phyloP scores from a whole-genome alignment of 2,797 vertebrate genomes.

The Hippoglossus hippoglossus region DNA sequence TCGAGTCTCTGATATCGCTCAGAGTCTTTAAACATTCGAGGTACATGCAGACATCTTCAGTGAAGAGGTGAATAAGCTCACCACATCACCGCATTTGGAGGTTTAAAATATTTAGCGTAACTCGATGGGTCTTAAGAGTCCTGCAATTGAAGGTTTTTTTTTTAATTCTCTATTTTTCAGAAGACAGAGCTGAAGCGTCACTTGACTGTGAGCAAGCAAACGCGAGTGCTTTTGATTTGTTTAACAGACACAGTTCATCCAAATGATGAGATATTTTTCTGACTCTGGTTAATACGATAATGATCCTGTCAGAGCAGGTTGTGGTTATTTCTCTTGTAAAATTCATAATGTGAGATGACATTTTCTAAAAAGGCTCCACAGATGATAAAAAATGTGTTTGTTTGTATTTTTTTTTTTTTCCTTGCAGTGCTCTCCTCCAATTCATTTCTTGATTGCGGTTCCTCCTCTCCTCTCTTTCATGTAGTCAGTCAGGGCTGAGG shows the following conservation, averaged over 20 bases:
- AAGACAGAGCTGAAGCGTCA: slow-evolving; percentile 9
- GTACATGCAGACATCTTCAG: background rate
- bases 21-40: slow-evolving; percentile 24
- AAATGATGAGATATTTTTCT: slow-evolving; percentile 5
- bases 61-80: slow-evolving; percentile 13
- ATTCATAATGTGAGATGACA: slow-evolving; percentile 30
- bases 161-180: slow-evolving; percentile 41
- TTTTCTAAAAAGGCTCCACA: slow-evolving; percentile 8
- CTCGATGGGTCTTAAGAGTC: slow-evolving; percentile 19
- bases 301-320: slow-evolving; percentile 17
- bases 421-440: slow-evolving; percentile 20
- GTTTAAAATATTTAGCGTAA: slow-evolving; percentile 48
- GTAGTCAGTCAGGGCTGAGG: slow-evolving; percentile 62
- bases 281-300: slow-evolving; percentile 21
- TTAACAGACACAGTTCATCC: background rate
- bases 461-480: slow-evolving; percentile 49
- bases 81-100: slow-evolving; percentile 6
- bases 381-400: slow-evolving; percentile 6
- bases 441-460: slow-evolving; percentile 47
- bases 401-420: background rate
- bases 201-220: slow-evolving; percentile 6
- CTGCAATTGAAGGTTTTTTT: slow-evolving; percentile 34
- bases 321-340: slow-evolving; percentile 16
- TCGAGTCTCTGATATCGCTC: too few relatives aligned
- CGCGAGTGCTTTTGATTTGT: background rate